Conservation (phyloP, 2,113 vertebrate genomes). For the Gopherus evgoodei region DNA sequence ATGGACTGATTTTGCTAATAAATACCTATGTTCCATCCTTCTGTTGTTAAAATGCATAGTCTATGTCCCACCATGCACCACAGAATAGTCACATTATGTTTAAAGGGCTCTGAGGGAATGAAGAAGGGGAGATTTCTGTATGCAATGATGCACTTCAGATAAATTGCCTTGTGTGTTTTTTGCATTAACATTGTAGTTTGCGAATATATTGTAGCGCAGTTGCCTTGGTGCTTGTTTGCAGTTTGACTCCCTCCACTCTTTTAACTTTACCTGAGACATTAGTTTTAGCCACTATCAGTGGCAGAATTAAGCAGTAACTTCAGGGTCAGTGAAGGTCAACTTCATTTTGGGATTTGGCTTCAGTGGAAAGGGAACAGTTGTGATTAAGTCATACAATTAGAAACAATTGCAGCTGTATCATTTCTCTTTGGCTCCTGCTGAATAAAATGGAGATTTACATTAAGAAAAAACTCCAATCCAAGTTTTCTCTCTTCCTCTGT, state of each 20-base stretch:
- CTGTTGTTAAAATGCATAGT: not conserved
- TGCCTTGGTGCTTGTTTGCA: not conserved
- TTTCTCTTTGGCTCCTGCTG: not conserved
- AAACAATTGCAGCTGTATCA: not conserved
- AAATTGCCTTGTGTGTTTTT: accelerated
- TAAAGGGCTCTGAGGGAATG: not conserved
- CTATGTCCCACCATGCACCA: not conserved
- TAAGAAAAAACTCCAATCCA: not conserved
- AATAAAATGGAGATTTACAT: not conserved
- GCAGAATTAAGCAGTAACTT: not conserved
- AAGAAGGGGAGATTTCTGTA: not conserved
- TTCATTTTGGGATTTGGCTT: not conserved
- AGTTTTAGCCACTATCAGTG: not conserved
- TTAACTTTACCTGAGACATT: not conserved
- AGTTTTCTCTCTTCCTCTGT: not conserved
- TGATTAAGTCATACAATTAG: not conserved
- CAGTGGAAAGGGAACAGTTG: not conserved
- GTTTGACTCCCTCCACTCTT: not conserved
- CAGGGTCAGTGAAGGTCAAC: not conserved
- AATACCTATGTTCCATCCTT: accelerated
- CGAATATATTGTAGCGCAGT: not conserved
- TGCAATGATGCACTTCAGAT: not conserved
- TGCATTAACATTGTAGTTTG: not conserved
- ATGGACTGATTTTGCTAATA: not conserved
- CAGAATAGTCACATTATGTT: not conserved